Conservation (phyloP, 1,140 invertebrate genomes). For the Drosophila gunungcola region DNA sequence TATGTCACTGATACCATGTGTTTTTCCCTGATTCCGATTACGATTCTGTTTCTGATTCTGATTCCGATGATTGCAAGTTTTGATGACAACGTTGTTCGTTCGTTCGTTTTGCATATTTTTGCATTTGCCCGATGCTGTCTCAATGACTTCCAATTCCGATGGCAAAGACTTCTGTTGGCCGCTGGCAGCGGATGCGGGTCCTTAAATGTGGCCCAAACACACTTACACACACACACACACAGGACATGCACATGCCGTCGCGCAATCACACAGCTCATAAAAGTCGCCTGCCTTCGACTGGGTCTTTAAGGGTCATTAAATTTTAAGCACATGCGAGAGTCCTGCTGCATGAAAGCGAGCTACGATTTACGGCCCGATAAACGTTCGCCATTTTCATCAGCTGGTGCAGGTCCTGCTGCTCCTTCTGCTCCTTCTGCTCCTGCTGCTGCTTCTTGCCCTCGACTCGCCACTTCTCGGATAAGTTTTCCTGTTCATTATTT, state of each 20-base stretch:
- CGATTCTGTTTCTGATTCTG: slow-evolving; percentile 1
- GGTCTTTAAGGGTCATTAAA: slow-evolving; percentile 76
- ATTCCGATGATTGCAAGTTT: slow-evolving; percentile 71
- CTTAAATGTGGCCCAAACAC: slow-evolving; percentile 30
- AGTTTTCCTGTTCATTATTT: slow-evolving; percentile 50
- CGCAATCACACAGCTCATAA: slow-evolving; percentile 80
- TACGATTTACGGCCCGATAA: slow-evolving; percentile 74
- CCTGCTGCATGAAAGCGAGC: slow-evolving; percentile 62
- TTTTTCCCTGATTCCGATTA: slow-evolving; percentile 6
- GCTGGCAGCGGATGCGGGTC: slow-evolving; percentile 10
- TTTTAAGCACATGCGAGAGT: slow-evolving; percentile 73
- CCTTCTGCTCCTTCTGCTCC: neutral
- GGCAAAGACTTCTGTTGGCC: slow-evolving; percentile 6
- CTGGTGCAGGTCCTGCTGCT: slow-evolving; percentile 49
- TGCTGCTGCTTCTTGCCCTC: neutral
- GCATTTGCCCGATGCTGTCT: slow-evolving; percentile 62
- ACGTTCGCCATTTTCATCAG: slow-evolving; percentile 69
- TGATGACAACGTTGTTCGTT: slow-evolving; percentile 53
- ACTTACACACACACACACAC: slow-evolving; percentile 21
- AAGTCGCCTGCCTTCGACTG: slow-evolving; percentile 60
- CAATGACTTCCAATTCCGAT: slow-evolving; percentile 63
- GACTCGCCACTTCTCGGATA: slow-evolving; percentile 4
- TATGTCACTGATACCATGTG: slow-evolving; percentile 41
- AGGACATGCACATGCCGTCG: slow-evolving; percentile 28
- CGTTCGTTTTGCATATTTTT: slow-evolving; percentile 77